Evolutionary conservation across 2,888 invertebrate species (phyloP).

Genomic region (Clistopyga incitator): DNA sequence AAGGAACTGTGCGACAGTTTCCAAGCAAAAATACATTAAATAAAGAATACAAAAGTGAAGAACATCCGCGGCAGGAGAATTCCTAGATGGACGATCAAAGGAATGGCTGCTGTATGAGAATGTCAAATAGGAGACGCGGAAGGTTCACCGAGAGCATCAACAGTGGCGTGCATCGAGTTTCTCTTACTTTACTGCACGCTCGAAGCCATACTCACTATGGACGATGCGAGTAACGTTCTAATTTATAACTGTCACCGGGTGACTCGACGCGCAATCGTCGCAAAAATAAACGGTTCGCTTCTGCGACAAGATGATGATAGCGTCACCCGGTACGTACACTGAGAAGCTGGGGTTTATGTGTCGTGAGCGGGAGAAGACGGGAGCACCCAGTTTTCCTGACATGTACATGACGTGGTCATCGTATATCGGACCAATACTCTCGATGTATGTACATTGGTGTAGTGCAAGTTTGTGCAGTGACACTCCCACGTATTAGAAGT

Average conservation of each 20-base stretch:
- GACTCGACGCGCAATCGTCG: constrained; percentile 64
- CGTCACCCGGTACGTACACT: constrained; percentile 36
- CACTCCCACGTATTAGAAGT: constrained; percentile 15
- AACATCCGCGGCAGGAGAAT: constrained; percentile 14
- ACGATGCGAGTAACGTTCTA: constrained; percentile 73
- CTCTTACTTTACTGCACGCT: constrained; percentile 49
- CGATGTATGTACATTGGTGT: constrained; percentile 33
- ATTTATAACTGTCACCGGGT: constrained; percentile 77
- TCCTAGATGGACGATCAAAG: constrained; percentile 57
- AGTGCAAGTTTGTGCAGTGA: constrained; percentile 44
- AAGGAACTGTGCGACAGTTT: constrained; percentile 16
- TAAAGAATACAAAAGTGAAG: not conserved
- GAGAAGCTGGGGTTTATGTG: constrained; percentile 4
- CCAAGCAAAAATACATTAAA: not conserved
- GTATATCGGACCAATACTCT: constrained; percentile 43
- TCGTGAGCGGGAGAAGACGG: constrained; percentile 14
- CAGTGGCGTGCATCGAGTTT: constrained; percentile 50
- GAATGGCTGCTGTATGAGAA: constrained; percentile 20
- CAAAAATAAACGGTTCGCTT: constrained; percentile 73
- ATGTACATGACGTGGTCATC: constrained; percentile 63
- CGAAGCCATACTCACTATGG: constrained; percentile 27
- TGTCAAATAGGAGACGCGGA: constrained; percentile 43
- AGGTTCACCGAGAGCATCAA: constrained; percentile 19
- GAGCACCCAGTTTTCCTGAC: constrained; percentile 48
- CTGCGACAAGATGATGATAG: constrained; percentile 42